Evolutionary conservation across 2,113 vertebrate species (phyloP).

Genomic region (Salminus brasiliensis): DNA sequence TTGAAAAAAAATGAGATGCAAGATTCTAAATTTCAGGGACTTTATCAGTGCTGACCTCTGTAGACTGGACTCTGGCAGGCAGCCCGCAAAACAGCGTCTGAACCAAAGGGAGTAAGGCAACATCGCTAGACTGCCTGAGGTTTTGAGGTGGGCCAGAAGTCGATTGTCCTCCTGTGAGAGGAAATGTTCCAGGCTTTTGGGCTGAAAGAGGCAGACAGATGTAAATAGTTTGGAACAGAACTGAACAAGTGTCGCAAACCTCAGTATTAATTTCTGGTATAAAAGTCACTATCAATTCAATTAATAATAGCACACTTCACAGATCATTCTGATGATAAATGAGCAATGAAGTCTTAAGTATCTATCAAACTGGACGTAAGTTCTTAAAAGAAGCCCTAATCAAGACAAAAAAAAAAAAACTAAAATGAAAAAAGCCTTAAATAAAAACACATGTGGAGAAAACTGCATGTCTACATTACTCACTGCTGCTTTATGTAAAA

Average conservation of each 20-base stretch:
- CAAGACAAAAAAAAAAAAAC: no score
- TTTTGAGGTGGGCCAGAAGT: conserved; percentile 86
- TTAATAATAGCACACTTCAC: no score
- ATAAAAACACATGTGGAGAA: no score
- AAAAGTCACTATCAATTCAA: background rate
- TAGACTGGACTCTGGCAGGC: conserved; percentile 92
- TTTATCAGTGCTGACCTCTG: conserved; percentile 80
- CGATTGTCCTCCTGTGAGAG: conserved; percentile 89
- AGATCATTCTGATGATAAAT: no score
- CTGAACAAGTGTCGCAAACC: background rate
- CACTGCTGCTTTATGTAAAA: no score
- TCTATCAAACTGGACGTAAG: no score
- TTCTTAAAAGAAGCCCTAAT: no score
- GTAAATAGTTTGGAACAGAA: background rate
- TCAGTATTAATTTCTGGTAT: no score
- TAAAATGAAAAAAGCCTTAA: no score
- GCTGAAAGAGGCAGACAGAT: conserved; percentile 72
- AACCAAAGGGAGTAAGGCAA: conserved; percentile 94
- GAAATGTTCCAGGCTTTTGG: conserved; percentile 93
- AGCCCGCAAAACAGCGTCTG: conserved; percentile 91
- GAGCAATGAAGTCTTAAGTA: no score
- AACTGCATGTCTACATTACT: no score
- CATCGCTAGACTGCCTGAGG: conserved; percentile 73
- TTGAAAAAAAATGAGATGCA: background rate
- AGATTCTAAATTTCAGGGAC: background rate